phyloP scores from a whole-genome alignment of 2,113 vertebrate species.

The Petroica traversi region DNA sequence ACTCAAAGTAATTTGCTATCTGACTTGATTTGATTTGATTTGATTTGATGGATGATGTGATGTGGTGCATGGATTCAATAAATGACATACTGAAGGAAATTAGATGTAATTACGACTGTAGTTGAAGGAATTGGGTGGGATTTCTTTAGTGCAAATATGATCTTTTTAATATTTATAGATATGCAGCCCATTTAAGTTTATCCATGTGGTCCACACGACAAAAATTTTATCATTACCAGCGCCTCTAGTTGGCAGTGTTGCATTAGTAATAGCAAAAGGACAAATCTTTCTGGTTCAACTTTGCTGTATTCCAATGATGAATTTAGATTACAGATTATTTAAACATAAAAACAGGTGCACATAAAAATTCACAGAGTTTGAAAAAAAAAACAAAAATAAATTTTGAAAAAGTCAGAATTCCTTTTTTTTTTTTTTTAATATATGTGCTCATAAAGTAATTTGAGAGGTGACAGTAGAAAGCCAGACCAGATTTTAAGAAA shows the following conservation, averaged over 20 bases:
- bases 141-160: neutral
- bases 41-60: neutral
- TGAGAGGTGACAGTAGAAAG: conserved; percentile 11
- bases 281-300: neutral
- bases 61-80: neutral
- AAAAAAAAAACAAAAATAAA: neutral
- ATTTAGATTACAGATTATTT: neutral
- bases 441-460: neutral
- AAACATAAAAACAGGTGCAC: neutral
- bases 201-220: neutral
- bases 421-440: neutral
- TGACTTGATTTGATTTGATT: neutral
- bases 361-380: neutral
- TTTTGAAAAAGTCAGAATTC: neutral
- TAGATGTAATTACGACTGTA: neutral
- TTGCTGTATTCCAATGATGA: neutral
- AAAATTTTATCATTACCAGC: neutral
- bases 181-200: neutral
- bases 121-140: neutral
- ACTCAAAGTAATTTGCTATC: neutral
- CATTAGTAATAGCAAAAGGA: neutral
- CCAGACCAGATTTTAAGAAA: conserved; percentile 48
- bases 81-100: neutral
- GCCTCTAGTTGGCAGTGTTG: conserved; percentile 62
- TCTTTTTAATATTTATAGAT: neutral